Evolutionary conservation across 2,888 invertebrate species (phyloP).

Genomic region (Tetramorium bicarinatum): DNA sequence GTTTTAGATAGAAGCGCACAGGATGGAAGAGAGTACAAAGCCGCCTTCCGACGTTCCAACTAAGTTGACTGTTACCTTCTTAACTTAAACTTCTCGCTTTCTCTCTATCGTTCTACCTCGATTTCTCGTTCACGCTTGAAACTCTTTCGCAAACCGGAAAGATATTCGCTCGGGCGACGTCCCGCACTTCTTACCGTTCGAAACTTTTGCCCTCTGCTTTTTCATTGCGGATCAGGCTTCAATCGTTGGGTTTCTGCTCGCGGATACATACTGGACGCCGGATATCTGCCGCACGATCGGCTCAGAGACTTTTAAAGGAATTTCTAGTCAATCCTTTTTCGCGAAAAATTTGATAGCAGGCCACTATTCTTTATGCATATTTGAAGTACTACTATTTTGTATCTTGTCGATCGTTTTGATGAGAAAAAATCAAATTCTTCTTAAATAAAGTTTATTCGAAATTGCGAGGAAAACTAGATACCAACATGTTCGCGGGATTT

Average conservation of each 20-base stretch:
- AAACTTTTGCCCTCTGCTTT: conserved; percentile 81
- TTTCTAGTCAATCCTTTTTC: neutral
- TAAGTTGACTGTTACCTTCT: conserved; percentile 71
- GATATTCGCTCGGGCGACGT: conserved; percentile 74
- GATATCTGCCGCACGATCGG: conserved; percentile 21
- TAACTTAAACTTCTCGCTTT: conserved; percentile 53
- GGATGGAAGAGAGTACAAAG: conserved; percentile 23
- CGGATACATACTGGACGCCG: conserved; percentile 44
- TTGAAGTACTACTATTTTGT: neutral
- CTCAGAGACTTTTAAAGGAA: neutral
- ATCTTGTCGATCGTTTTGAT: neutral
- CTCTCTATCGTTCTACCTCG: conserved; percentile 48
- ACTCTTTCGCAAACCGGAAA: conserved; percentile 51
- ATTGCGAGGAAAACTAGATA: neutral
- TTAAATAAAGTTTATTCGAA: neutral
- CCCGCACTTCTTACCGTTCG: conserved; percentile 69
- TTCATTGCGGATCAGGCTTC: conserved; percentile 82
- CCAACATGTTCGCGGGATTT: neutral
- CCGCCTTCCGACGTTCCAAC: neutral
- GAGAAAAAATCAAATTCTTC: neutral
- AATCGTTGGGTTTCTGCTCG: conserved; percentile 78
- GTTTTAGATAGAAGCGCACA: conserved; percentile 42
- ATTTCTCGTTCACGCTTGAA: conserved; percentile 58
- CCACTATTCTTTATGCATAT: neutral
- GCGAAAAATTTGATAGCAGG: neutral